phyloP scores from a whole-genome alignment of 2,888 invertebrate species.

The Lacanobia wlatinum region DNA sequence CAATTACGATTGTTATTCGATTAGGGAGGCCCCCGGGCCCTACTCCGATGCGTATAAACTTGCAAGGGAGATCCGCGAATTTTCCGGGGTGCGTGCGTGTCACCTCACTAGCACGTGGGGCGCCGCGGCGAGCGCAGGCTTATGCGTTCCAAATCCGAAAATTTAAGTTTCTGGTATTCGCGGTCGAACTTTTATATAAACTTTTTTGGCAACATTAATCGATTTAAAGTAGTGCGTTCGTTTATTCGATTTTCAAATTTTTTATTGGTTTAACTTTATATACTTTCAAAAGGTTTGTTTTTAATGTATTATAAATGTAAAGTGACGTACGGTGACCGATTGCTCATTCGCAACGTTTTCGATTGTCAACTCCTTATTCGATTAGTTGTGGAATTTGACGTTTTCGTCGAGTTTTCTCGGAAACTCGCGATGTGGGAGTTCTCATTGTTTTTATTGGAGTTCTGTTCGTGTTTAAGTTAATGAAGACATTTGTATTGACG shows the following conservation, averaged over 20 bases:
- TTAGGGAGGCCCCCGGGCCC: conserved; percentile 79
- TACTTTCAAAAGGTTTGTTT: conserved; percentile 59
- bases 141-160: conserved; percentile 81
- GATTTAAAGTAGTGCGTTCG: conserved; percentile 50
- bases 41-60: conserved; percentile 70
- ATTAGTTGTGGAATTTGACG: conserved; percentile 83
- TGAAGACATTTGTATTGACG: conserved; percentile 85
- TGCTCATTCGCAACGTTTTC: conserved; percentile 72
- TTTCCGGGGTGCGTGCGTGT: conserved; percentile 82
- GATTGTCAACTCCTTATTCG: conserved; percentile 82
- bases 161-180: conserved; percentile 56
- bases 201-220: conserved; percentile 43
- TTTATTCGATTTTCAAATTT: conserved; percentile 39
- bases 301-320: conserved; percentile 69
- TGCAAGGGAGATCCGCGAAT: conserved; percentile 83
- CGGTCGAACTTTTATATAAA: conserved; percentile 48
- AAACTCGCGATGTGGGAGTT: conserved; percentile 86
- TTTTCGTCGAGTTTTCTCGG: conserved; percentile 85
- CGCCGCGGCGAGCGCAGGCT: conserved; percentile 86
- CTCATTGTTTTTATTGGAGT: conserved; percentile 77
- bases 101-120: conserved; percentile 86
- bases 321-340: conserved; percentile 70
- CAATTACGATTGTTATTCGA: conserved; percentile 84
- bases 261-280: conserved; percentile 37
- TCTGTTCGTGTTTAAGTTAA: conserved; percentile 76